These are phyloP conservation scores for Yasuhikotakia modesta DNA, from an alignment of 2,797 vertebrate genomes.

Conservation along the genomic window DNA sequence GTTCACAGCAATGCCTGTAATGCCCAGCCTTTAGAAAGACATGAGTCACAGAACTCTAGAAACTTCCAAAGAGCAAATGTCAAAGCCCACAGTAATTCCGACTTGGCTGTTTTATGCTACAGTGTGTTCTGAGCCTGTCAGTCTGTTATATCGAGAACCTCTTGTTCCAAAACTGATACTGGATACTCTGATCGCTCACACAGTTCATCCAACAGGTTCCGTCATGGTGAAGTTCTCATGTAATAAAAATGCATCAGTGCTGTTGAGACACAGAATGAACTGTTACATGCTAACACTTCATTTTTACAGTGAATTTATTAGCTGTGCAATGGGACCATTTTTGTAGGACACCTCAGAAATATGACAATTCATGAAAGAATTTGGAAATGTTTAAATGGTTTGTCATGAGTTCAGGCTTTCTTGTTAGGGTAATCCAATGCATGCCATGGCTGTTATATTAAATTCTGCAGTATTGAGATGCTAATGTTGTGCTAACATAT, in stretches of 20 bases:
- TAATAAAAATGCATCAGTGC: not conserved
- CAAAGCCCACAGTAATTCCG: constrained; percentile 37
- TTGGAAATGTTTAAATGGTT: not conserved
- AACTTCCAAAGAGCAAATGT: constrained; percentile 50
- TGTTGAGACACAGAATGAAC: not conserved
- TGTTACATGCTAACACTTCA: not conserved
- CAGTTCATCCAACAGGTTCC: not conserved
- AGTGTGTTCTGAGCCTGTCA: constrained; percentile 15
- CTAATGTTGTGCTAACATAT: constrained; percentile 46
- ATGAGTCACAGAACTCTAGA: constrained; percentile 40
- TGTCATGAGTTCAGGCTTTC: constrained; percentile 15
- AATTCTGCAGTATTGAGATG: constrained; percentile 35
- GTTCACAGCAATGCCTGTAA: constrained; percentile 28
- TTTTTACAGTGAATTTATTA: not conserved
- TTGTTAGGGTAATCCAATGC: constrained; percentile 25
- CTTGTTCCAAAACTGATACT: constrained; percentile 29
- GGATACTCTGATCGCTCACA: not conserved
- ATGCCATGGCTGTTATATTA: constrained; percentile 18
- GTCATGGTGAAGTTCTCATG: constrained; percentile 5
- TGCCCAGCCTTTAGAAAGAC: constrained; percentile 39
- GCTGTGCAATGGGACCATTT: too few relatives aligned
- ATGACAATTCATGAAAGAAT: too few relatives aligned
- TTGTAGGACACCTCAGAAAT: too few relatives aligned
- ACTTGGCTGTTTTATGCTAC: constrained; percentile 35
- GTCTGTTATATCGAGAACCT: constrained; percentile 2